Evolutionary conservation across 2,888 invertebrate species (phyloP), one percentile per base, ranked within the genome.

Genomic region (Phengaris alcon): DNA sequence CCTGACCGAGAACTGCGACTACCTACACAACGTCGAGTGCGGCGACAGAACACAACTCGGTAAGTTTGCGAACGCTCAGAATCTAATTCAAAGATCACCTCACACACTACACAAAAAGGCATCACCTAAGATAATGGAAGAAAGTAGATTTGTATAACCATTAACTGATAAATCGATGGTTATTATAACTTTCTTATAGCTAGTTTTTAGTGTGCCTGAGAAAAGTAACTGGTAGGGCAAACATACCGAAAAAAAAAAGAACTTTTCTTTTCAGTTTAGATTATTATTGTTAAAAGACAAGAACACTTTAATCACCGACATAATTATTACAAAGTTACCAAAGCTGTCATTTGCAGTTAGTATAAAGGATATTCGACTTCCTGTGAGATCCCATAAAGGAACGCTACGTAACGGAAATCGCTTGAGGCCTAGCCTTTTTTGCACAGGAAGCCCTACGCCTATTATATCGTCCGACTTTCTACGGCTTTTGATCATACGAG

Each of bases 1-100:
- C 94, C 94, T 97, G 85, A 97, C 97, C 77, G 98, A 98, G 90
- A 98, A 98, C 95, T 98, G 98, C 90, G 98, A 98, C 92, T 98
- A 98, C 94, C 95, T 97, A 82, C 98, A 98, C 95, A 98, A 98
- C 83, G 98, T 98, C 70, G 97, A 98, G 83, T 98, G 98, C 86
- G 97, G 97, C 73, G 97, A 97, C 80, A 96, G 98, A 85, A 90
- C 96, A 79, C 96, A 97, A 88, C 94, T 98, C 82, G 98, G 97
- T 97, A 87, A 94, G 94, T 77, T 59, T 35, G 10, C n/a, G 13
- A 55, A 54, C 54, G 10, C 13, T 54, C 7, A 55, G 13, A 54
- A 54, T 54, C 13, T 54, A 54, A 54, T 54, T 54, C 6, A 5
- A 8, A 12, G 22, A 22, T 22, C 22, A 22, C 22, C 22, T 22